Evolutionary conservation across 2,797 vertebrate genomes (phyloP), one percentile per base, ranked within the genome.

Genomic region (Anguilla pacifica): DNA sequence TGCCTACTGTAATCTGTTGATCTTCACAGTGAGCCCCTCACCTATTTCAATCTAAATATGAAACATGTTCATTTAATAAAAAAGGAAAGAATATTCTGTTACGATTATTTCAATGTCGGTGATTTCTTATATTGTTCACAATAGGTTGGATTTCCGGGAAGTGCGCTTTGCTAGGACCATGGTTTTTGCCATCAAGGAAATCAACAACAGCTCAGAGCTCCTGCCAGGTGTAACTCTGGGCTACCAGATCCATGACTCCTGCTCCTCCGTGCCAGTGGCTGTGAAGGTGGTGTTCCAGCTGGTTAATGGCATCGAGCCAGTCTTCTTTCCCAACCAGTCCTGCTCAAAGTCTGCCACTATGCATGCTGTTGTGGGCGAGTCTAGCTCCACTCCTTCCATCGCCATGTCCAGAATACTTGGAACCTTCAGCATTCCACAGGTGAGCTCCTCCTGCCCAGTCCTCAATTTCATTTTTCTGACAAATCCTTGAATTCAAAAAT

Each of bases 311-410:
- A 57, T 84, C 3, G 92, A 94, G 0, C 61, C 86, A 0, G 64
- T 88, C 17, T 92, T 92, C 86, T 31, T 88, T 51, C 72, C 86
- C 0, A 49, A 70, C 0, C 28, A 88, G 2, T 86, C 84, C 0
- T 95, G 94, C 72, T 90, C 92, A 0, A 59, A 86, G 0, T 90
- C 91, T 1, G 91, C 89, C 6, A 59, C 49, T 25, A 88, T 93
- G 82, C 85, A 89, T 46, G 94, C 92, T 64, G 25, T 95, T 0
- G 88, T 96, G 0, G 95, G 93, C 3, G 94, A 94, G 86, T 94
- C 95, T 84, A 93, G 92, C n/a, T 96, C 95, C 39, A 93, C 94
- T 0, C 92, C 92, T 0, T 93, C 95, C 9, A 95, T 96, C 84
- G 93, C 93, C 88, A 93, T 95, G 59, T 93, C 93, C 1, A 93